A percentile compares a stretch with the other conserved stretches of the same genome.
Evolutionary conservation across 2,113 vertebrate genomes (phyloP).

Genomic region (Cepphus grylle): DNA sequence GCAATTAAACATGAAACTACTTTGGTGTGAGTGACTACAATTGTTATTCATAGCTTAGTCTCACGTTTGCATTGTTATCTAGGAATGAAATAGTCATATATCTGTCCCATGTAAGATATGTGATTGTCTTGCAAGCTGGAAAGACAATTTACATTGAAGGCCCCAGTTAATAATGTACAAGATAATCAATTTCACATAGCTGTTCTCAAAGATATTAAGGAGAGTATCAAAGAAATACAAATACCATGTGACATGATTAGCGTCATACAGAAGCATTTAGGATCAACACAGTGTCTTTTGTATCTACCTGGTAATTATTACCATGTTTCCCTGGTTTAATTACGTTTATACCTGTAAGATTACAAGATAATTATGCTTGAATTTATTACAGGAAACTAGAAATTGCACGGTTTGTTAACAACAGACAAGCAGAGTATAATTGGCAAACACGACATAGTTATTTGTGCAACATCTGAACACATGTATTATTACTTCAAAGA

Average conservation of each 20-base stretch:
- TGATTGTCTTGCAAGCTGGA: conserved; percentile 12
- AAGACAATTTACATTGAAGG: conserved; percentile 11
- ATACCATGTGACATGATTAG: background rate
- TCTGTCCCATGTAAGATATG: background rate
- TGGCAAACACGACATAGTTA: background rate
- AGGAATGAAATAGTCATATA: background rate
- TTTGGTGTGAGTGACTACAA: background rate
- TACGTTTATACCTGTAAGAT: conserved; percentile 15
- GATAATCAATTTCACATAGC: conserved; percentile 24
- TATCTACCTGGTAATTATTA: background rate
- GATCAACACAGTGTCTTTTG: background rate
- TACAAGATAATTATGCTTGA: conserved; percentile 13
- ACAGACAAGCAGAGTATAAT: conserved; percentile 1
- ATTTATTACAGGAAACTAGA: conserved; percentile 29
- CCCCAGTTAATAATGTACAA: background rate
- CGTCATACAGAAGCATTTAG: background rate
- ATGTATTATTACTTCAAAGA: background rate
- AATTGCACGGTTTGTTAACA: conserved; percentile 33
- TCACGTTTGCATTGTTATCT: conserved; percentile 30
- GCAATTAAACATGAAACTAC: background rate
- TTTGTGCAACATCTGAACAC: background rate
- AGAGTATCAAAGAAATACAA: conserved; percentile 22
- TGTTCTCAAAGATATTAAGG: conserved; percentile 8
- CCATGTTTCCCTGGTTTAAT: conserved; percentile 13
- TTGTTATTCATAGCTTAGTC: conserved; percentile 1